Evolutionary conservation across 2,113 vertebrate species (phyloP), one percentile per base, ranked within the genome.

Genomic region (Chrysochloris asiatica): DNA sequence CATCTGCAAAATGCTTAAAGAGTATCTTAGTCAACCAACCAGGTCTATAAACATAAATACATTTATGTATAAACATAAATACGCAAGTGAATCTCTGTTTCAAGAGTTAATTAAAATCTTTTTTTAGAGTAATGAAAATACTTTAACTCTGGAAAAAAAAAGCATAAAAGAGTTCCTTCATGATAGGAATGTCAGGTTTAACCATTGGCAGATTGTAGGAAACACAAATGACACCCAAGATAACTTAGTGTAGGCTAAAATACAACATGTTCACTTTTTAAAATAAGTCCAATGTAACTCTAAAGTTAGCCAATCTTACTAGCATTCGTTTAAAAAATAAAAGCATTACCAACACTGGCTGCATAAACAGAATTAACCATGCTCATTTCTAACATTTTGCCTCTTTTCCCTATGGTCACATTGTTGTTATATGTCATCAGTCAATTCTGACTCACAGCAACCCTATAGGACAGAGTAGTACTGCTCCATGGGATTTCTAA

Each of bases 201-300:
- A 83, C 79, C 59, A 71, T 0, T 4, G 38, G 79, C 12, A 26
- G 48, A 88, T 19, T 38, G 19, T 50, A 96, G 80, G 26, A 95
- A 94, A 73, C 56, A 96, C 50, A 92, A 90, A 83, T 24, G 78
- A 56, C 94, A 93, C 22, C 30, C 19, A 91, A 95, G 96, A 67
- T 77, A 93, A 86, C 67, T 17, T 0, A 67, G 4, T 52, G 19
- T 1, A 73, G 61, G 85, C 71, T 26, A 59, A 52, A 59, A 22
- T 41, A 81, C 48, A 50, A 50, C 2, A 38, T 0, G 0, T 1
- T 88, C 90, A 80, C 78, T 95, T 95, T 67, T 86, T 43, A 28
- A 75, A 92, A 87, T 84, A 93, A 30, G 61, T 86, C 45, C 54
- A 80, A 6, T 41, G 7, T 63, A 89, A 83, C 75, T 72, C 13